Conservation (phyloP, 2,797 vertebrate species). For the Odontamblyopus lacepedii region DNA sequence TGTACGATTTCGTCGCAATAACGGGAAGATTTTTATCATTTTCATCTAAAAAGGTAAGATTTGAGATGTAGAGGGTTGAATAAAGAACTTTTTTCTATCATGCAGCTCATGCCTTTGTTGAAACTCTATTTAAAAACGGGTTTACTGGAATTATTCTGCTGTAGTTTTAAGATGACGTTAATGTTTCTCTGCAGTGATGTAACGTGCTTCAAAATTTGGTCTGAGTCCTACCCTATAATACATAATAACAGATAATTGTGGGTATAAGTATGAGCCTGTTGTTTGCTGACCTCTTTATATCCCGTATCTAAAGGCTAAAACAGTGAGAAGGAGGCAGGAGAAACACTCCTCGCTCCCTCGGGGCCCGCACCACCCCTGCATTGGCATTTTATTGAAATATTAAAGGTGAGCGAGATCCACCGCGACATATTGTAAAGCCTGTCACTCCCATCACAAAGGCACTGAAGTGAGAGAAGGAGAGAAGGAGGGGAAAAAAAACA, state of each 20-base stretch:
- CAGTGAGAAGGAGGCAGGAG: constrained; percentile 29
- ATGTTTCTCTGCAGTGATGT: no score
- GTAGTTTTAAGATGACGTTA: no score
- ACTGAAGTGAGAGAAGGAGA: constrained; percentile 18
- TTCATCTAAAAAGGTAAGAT: no score
- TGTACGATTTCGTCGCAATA: no score
- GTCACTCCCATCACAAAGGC: constrained; percentile 57
- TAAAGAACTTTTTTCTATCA: no score
- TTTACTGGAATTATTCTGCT: no score
- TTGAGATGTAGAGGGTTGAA: no score
- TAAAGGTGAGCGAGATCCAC: constrained; percentile 82
- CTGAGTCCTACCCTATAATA: not conserved
- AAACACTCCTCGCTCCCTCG: constrained; percentile 49
- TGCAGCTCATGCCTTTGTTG: no score
- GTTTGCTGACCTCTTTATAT: constrained; percentile 48
- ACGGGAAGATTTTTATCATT: no score
- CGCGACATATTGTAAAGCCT: constrained; percentile 77
- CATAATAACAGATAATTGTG: constrained; percentile 33
- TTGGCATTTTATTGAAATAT: constrained; percentile 85
- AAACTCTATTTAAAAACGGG: no score
- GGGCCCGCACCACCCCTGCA: constrained; percentile 66
- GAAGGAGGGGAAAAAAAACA: constrained; percentile 50
- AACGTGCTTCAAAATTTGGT: no score
- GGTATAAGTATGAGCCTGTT: constrained; percentile 38
- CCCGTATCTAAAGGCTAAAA: constrained; percentile 48